Base-by-base conservation (phyloP, 2,113 vertebrate genomes). In the Antennarius striatus region DNA sequence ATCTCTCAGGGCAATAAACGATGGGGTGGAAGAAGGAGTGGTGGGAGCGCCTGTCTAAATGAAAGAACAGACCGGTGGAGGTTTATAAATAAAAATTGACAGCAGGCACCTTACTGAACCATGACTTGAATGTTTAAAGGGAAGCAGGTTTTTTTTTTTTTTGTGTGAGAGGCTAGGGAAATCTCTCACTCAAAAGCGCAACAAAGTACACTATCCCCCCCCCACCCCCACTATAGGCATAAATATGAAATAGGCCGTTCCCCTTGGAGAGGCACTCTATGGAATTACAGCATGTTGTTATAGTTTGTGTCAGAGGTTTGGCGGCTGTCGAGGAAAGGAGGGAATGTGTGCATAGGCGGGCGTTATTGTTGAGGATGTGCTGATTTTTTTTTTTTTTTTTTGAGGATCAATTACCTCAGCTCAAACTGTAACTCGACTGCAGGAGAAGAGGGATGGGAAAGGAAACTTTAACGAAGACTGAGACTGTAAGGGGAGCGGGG, bases 21-120 rank as follows among this genome's bases (percentile, higher is more conserved):
- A 28, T 59, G 80, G 56, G 53, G 67, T 48, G 63, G 71, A 68
- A 56, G 70, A 51, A 63, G 70, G 62, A 68, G 63, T 61, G 64
- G 58, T 49, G 40, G 40, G 79, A 77, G 71, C 30, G 55, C 75
- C 70, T 81, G 83, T 86, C 78, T 79, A 73, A 88, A 86, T 90
- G 88, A 89, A 85, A 90, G 86, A 91, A 79, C 78, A 68, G 86
- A 84, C 74, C 82, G 54, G 63, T 22, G 46, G 71, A 85, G 88
- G 75, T 90, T 90, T 90, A 91, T 90, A 92, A 92, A 91, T 92
- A 92, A 91, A 22, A 91, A 91, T 83, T 89, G 91, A 91, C 90
- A 90, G 88, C 84, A 82, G 77, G 80, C 84, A 88, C 89, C 86
- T 86, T 82, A 72, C 67, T 75, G 71, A 88, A 87, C 81, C 90